A percentile compares a stretch with the other conserved stretches of the same genome.
Evolutionary conservation across 2,888 invertebrate genomes (phyloP).

Genomic region (Stenodera caucasica): DNA sequence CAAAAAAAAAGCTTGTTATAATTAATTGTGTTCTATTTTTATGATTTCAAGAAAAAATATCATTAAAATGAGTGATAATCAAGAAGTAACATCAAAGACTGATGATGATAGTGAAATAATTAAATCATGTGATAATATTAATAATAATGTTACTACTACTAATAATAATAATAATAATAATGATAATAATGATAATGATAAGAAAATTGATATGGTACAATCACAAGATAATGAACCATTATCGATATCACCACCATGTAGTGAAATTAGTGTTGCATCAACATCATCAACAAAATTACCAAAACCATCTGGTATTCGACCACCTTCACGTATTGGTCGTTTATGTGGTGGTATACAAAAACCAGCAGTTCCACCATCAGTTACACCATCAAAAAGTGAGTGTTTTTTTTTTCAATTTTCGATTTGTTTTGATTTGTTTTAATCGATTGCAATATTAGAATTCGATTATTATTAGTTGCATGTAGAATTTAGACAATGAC

Average conservation of each 20-base stretch:
- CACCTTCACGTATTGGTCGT: constrained; percentile 69
- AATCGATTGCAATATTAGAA: not conserved
- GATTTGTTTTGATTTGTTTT: not conserved
- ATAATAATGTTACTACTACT: not conserved
- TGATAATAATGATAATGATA: constrained; percentile 14
- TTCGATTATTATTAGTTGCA: too few relatives aligned
- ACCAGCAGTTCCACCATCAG: constrained; percentile 62
- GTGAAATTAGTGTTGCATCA: constrained; percentile 19
- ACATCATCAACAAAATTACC: constrained; percentile 9
- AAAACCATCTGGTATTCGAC: constrained; percentile 66
- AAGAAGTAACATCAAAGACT: not conserved
- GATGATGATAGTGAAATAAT: not conserved
- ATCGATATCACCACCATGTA: constrained; percentile 17
- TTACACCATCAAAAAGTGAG: constrained; percentile 55
- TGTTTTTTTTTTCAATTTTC: constrained; percentile 34
- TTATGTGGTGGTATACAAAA: constrained; percentile 67
- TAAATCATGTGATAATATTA: not conserved
- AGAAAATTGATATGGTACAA: not conserved
- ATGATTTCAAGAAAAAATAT: not conserved
- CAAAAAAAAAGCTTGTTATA: too few relatives aligned
- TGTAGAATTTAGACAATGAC: not conserved
- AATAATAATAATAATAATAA: constrained; percentile 8
- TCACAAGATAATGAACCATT: constrained; percentile 9
- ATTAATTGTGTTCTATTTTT: not conserved
- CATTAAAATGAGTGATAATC: not conserved